Conservation (phyloP, 2,797 vertebrate species). For the Chelidonichthys spinosus region DNA sequence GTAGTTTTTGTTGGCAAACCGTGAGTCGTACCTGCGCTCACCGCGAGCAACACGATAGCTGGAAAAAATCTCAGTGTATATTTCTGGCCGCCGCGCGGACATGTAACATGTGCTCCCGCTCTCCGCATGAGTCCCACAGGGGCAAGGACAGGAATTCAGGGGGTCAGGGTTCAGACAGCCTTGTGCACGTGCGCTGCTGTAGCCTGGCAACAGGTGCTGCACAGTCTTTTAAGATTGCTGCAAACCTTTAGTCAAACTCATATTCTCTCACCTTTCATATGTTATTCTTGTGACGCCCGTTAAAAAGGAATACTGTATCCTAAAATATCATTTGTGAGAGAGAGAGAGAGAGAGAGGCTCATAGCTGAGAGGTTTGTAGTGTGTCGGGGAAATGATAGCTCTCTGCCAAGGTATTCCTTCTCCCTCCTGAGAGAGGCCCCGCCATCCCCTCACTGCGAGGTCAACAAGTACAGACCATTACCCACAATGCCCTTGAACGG, state of each 20-base stretch:
- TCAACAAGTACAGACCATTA: conserved; percentile 86
- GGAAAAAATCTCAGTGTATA: conserved; percentile 18
- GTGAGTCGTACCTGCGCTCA: conserved; percentile 19
- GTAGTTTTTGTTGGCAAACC: neutral
- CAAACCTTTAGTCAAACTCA: conserved; percentile 21
- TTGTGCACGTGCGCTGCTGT: conserved; percentile 60
- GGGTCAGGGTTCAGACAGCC: conserved; percentile 71
- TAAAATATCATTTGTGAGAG: neutral
- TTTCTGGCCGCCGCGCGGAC: conserved; percentile 55
- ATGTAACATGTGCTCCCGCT: conserved; percentile 65
- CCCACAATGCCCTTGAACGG: conserved; percentile 81
- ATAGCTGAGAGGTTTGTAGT: conserved; percentile 66
- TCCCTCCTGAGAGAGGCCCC: conserved; percentile 82
- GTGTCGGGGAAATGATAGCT: conserved; percentile 76
- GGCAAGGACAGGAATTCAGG: conserved; percentile 63
- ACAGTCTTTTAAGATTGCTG: conserved; percentile 30
- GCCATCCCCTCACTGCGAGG: conserved; percentile 77
- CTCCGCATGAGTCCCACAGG: conserved; percentile 64
- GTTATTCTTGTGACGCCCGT: neutral
- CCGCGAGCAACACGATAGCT: conserved; percentile 4
- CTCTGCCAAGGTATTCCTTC: conserved; percentile 80
- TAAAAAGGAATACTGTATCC: conserved; percentile 3
- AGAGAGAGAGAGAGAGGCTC: conserved; percentile 47
- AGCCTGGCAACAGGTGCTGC: conserved; percentile 78
- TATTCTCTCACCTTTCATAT: conserved; percentile 17